Conservation (phyloP, 1,140 invertebrate genomes). For the Habropoda laboriosa region DNA sequence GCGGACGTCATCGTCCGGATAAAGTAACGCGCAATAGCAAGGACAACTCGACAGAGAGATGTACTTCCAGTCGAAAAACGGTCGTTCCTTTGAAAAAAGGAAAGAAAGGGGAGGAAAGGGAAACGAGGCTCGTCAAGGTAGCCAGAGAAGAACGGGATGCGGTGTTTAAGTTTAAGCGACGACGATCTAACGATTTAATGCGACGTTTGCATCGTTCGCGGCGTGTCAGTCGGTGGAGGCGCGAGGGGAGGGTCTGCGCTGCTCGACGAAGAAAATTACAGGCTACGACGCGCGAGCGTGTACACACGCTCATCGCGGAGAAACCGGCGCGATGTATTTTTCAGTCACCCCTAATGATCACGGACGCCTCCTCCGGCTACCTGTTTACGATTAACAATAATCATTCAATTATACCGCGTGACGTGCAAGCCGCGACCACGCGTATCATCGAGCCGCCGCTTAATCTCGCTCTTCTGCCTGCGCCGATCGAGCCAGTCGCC, state of each 20-base stretch:
- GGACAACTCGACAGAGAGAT: not conserved
- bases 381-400: constrained; percentile 67
- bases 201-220: constrained; percentile 37
- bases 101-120: no score
- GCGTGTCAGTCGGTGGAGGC: constrained; percentile 6
- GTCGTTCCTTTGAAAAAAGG: no score
- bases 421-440: constrained; percentile 55
- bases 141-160: constrained; percentile 27
- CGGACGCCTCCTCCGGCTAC: constrained; percentile 53
- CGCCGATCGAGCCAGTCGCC: constrained; percentile 17
- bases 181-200: constrained; percentile 66
- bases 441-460: not conserved
- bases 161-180: constrained; percentile 51
- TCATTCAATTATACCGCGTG: constrained; percentile 73
- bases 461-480: constrained; percentile 25
- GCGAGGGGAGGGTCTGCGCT: not conserved
- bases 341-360: constrained; percentile 55
- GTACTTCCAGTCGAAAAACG: not conserved
- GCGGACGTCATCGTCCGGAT: no score
- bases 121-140: not conserved
- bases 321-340: constrained; percentile 51
- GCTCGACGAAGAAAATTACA: constrained; percentile 65
- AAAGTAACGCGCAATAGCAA: no score
- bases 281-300: constrained; percentile 49
- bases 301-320: constrained; percentile 34